Base-by-base conservation (phyloP, 2,113 vertebrate species). In the Cynocephalus volans region DNA sequence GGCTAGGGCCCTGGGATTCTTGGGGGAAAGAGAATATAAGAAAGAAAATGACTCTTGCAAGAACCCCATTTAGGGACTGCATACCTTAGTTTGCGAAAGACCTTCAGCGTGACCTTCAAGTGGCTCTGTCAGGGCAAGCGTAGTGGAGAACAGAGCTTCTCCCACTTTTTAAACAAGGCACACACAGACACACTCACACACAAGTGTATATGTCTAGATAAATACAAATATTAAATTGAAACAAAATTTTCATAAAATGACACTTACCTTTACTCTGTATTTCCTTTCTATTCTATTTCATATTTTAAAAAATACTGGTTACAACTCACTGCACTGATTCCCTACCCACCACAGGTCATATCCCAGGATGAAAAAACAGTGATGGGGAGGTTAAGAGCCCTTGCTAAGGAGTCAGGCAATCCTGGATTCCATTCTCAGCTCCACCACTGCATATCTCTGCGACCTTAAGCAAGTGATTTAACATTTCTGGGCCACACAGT, bases 21-120 rank as follows among this genome's bases (percentile, higher is more conserved):
- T 95, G 82, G 48, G 93, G 83, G 26, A 97, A 98, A 87, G 76
- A 91, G 95, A 96, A 83, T 60, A 94, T 69, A 67, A 79, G 87
- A 88, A 88, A 97, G 81, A 91, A 98, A 97, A 96, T 89, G 91
- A 88, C 52, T 88, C 50, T 96, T 65, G 33, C 9, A 95, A 91
- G 73, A 88, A 52, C 45, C 76, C 79, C 75, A 86, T 52, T 84
- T 54, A 75, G 90, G 64, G 58, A 6, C 82, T 62, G 31, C 69
- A 26, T 28, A 91, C 52, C 33, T 26, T 26, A 54, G 26, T 56
- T 93, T 56, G 14, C 54, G 14, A 21, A 80, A 89, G 82, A 93
- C 93, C 86, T 97, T 97, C 95, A 92, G 7, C 13, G 7, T 70
- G 96, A 98, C 97, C 92, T 97, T 98, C 83, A 56, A 28, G 18